Evolutionary conservation across 2,113 vertebrate genomes (phyloP).

Genomic region (Anthoscopus minutus): DNA sequence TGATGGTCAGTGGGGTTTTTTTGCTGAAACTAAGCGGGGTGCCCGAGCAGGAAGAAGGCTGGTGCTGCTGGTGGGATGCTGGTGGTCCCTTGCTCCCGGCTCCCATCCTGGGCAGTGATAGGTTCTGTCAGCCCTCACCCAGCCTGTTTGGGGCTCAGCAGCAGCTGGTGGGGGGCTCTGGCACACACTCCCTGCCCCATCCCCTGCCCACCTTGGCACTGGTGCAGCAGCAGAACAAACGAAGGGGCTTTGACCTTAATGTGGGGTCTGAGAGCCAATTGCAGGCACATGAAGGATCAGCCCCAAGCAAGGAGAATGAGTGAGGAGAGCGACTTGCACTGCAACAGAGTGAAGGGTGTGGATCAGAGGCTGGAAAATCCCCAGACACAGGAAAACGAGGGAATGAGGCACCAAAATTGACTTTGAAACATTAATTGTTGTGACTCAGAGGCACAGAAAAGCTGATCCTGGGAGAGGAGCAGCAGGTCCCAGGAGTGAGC

Average conservation of each 20-base stretch:
- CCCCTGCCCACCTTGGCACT: background rate
- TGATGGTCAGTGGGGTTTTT: background rate
- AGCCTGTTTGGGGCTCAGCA: background rate
- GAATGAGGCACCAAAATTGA: background rate
- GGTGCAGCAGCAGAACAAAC: background rate
- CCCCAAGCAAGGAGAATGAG: background rate
- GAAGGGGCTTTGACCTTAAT: background rate
- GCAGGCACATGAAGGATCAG: background rate
- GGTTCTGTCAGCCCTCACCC: background rate
- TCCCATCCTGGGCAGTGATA: background rate
- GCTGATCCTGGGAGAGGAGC: background rate
- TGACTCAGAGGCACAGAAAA: background rate
- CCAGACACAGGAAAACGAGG: background rate
- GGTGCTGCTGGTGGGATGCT: background rate
- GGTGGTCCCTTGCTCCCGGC: background rate
- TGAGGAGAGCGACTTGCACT: background rate
- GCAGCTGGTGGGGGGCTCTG: background rate
- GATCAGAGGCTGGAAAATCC: constrained; percentile 20
- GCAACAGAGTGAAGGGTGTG: background rate
- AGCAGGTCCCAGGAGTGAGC: background rate
- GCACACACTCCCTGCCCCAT: background rate
- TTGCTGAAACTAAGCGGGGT: accelerated
- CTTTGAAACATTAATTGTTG: background rate
- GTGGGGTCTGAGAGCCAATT: background rate
- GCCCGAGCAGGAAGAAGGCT: background rate